Evolutionary conservation across 2,113 vertebrate genomes (phyloP), one percentile per base, ranked within the genome.

Genomic region (Micromys minutus): DNA sequence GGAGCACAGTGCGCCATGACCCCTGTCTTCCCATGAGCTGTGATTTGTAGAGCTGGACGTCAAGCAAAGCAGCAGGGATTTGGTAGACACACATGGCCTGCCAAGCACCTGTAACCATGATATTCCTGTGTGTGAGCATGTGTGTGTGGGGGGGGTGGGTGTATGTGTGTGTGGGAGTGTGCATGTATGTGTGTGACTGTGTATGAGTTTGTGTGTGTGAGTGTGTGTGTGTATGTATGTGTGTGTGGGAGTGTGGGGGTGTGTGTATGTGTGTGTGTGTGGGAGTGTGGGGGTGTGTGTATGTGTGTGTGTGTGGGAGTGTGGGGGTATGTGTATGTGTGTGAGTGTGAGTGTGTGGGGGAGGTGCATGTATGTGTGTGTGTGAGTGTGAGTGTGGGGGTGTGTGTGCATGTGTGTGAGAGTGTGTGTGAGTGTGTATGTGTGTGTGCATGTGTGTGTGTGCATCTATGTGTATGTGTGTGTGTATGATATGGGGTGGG

Each of bases 61-160:
- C 71, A 50, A 93, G 92, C 36, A 92, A 88, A 87, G 84, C 19
- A 92, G 80, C 75, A 72, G 59, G 79, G 96, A 89, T n/a, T 91
- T 77, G 10, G 63, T 80, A 36, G 91, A 87, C 63, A 39, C 26
- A 45, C 17, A 15, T 45, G 59, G 39, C 39, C 12, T 42, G 24
- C 26, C 31, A 34, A 39, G n/a, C 47, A 61, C 57, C 77, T 83
- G n/a, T 61, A 61, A 61, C 22, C 57, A 81, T 57, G 79, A 36
- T 39, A 81, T 81, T 34, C 52, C 10, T 39, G 4, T 57, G 42
- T 19, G 45, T 77, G 3, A 19, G 13, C 1, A 6, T 19, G 29
- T 77, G 75, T 36, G 26, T 47, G 29, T 17, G n/a, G n/a, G n/a
- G n/a, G n/a, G n/a, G n/a, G 26, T 50, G 42, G 5, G 11, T 26